A percentile compares a stretch with the other conserved stretches of the same genome.
Evolutionary conservation across 2,888 invertebrate genomes (phyloP).

Genomic region (Orthosia incerta): DNA sequence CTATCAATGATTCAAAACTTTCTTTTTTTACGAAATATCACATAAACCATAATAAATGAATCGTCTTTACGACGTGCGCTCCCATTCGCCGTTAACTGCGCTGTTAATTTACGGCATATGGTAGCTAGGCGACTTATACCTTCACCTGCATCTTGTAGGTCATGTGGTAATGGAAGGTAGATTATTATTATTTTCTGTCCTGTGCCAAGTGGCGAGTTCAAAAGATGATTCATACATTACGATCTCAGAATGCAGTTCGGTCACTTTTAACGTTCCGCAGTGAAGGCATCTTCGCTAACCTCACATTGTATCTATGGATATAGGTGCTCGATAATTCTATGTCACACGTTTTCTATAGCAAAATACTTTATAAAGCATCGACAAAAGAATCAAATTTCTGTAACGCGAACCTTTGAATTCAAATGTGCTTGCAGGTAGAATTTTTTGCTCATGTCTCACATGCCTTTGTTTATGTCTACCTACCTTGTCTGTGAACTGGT

Average conservation of each 20-base stretch:
- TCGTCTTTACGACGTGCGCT: constrained; percentile 48
- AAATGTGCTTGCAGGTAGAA: constrained; percentile 76
- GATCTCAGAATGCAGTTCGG: constrained; percentile 85
- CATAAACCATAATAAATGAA: constrained; percentile 49
- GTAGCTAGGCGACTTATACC: constrained; percentile 71
- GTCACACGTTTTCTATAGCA: constrained; percentile 60
- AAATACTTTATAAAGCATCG: constrained; percentile 68
- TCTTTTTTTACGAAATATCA: constrained; percentile 62
- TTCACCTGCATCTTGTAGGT: constrained; percentile 78
- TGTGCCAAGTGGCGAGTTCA: constrained; percentile 82
- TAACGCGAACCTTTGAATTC: constrained; percentile 63
- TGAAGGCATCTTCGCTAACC: constrained; percentile 75
- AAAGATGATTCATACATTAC: constrained; percentile 84
- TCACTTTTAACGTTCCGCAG: constrained; percentile 78
- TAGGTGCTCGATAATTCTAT: constrained; percentile 59
- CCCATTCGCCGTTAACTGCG: constrained; percentile 65
- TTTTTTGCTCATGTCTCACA: constrained; percentile 78
- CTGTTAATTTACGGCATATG: constrained; percentile 74
- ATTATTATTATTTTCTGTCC: constrained; percentile 78
- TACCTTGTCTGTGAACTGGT: constrained; percentile 71
- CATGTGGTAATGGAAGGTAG: constrained; percentile 74
- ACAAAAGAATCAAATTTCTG: constrained; percentile 69
- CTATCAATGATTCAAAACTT: constrained; percentile 58
- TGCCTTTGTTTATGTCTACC: constrained; percentile 75
- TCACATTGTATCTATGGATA: constrained; percentile 70